Percentiles rank a stretch among this genome's conserved stretches.
Conservation (phyloP, 2,113 vertebrate genomes). For the Salminus brasiliensis region DNA sequence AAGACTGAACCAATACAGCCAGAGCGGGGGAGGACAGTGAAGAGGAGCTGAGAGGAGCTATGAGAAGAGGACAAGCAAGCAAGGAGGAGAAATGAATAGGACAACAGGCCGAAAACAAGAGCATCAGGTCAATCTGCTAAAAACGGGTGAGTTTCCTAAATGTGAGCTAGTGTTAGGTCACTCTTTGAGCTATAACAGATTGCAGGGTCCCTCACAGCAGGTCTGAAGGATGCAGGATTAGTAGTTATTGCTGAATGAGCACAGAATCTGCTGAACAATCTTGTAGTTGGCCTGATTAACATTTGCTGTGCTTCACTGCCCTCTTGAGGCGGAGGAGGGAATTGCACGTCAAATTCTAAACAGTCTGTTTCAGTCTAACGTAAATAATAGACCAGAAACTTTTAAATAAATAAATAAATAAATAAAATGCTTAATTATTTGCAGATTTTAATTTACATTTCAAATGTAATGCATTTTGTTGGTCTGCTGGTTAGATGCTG, state of each 20-base stretch:
- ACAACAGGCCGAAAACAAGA: neutral
- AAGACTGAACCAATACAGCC: neutral
- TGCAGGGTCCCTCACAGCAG: neutral
- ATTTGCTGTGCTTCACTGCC: neutral
- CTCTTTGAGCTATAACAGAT: neutral
- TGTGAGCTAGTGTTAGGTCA: no score
- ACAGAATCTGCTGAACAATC: neutral
- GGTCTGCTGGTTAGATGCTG: neutral
- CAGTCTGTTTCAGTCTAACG: neutral
- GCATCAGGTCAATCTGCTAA: no score
- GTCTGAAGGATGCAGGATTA: neutral
- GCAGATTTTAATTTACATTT: neutral
- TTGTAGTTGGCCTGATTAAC: neutral
- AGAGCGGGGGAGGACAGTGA: neutral
- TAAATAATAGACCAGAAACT: neutral
- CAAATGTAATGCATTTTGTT: neutral
- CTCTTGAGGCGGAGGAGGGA: neutral
- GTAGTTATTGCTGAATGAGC: neutral
- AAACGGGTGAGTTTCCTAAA: no score
- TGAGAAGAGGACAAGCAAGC: constrained; percentile 9
- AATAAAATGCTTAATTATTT: neutral
- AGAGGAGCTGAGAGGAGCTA: neutral
- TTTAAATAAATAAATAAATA: neutral
- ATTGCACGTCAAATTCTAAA: neutral
- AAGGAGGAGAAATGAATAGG: neutral